Conservation (phyloP, 2,888 invertebrate genomes). For the Rugalucina vietnamica region DNA sequence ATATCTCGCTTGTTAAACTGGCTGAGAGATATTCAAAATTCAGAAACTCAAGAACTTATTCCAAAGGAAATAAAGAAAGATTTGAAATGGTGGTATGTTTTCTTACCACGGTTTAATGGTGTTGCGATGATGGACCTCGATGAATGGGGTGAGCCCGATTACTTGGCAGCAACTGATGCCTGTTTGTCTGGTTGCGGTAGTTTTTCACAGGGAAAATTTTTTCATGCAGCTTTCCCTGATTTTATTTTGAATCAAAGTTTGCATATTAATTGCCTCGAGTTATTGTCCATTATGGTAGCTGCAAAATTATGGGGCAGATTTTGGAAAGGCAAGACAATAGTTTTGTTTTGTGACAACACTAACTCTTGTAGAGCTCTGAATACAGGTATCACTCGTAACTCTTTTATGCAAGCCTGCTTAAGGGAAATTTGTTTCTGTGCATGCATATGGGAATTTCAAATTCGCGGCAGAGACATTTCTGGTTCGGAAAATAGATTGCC, state of each 20-base stretch:
- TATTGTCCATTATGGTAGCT: not conserved
- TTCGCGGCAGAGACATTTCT: not conserved
- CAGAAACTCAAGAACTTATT: not conserved
- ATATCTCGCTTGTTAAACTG: not conserved
- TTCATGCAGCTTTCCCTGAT: not conserved
- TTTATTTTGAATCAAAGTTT: not conserved
- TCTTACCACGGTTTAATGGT: not conserved
- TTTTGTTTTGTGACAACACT: not conserved
- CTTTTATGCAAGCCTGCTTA: not conserved
- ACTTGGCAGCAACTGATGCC: not conserved
- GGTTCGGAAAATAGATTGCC: not conserved
- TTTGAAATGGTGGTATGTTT: not conserved
- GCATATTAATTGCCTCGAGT: not conserved
- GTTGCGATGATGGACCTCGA: not conserved
- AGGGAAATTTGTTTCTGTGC: not conserved
- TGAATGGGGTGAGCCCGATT: not conserved
- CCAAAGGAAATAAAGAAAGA: not conserved
- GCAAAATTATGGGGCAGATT: not conserved
- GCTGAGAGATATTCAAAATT: not conserved
- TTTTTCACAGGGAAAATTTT: not conserved
- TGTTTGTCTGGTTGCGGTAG: not conserved
- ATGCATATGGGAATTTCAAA: not conserved
- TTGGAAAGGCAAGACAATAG: not conserved
- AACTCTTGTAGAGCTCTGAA: not conserved
- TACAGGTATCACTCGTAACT: not conserved